Percentiles rank a stretch among this genome's conserved stretches.
These are phyloP conservation scores for Rhincodon typus DNA, from an alignment of 2,797 vertebrate genomes.

Conservation along the genomic window DNA sequence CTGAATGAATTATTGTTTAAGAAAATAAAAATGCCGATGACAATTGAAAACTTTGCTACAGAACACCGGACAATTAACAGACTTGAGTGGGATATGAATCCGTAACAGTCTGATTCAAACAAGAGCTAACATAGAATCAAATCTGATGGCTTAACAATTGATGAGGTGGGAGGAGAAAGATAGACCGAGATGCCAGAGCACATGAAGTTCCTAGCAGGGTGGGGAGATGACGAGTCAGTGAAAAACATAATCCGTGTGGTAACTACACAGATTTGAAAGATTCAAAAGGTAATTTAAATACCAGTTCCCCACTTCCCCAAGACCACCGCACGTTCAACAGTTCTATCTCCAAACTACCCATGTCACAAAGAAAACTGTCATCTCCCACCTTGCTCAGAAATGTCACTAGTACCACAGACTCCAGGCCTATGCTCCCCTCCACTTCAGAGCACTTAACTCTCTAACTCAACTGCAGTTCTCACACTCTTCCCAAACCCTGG, in stretches of 20 bases:
- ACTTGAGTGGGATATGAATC: neutral
- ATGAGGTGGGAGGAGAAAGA: neutral
- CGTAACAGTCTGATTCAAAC: neutral
- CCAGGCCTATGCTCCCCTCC: neutral
- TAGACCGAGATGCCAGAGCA: neutral
- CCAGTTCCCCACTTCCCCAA: neutral
- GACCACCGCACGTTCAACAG: neutral
- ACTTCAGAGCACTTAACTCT: neutral
- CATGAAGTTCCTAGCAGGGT: neutral
- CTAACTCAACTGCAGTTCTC: neutral
- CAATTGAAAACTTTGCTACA: neutral
- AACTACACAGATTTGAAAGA: neutral
- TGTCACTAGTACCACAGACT: neutral
- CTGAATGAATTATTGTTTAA: too few species aligned
- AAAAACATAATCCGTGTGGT: neutral
- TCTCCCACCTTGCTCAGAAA: neutral
- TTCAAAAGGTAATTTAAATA: neutral
- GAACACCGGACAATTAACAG: neutral
- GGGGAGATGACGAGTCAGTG: neutral
- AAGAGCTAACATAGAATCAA: neutral
- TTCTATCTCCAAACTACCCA: neutral
- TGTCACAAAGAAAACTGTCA: neutral
- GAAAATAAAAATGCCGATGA: too few species aligned
- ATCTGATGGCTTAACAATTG: neutral
- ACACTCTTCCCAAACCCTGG: neutral